Percentiles rank a stretch among this genome's conserved stretches.
Conservation (phyloP, 2,113 vertebrate species). For the Australoheros scitulus region DNA sequence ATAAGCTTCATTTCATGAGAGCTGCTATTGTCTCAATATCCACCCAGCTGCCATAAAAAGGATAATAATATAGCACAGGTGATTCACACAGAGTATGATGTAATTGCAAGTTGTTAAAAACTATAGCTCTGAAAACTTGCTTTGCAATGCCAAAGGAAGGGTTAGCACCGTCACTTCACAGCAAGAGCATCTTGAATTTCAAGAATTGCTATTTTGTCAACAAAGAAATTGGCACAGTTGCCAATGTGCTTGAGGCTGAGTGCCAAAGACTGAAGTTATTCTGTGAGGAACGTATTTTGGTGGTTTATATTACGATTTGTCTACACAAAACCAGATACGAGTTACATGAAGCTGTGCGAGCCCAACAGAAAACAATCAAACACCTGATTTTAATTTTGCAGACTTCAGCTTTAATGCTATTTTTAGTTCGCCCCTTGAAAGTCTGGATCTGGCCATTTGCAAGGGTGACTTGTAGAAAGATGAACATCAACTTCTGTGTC, state of each 20-base stretch:
- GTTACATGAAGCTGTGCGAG: too few relatives aligned
- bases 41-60: slow-evolving; percentile 35
- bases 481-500: not conserved
- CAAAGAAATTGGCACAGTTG: not conserved
- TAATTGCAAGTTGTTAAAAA: slow-evolving; percentile 20
- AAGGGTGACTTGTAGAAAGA: too few relatives aligned
- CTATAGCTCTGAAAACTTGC: not conserved
- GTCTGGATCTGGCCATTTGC: too few relatives aligned
- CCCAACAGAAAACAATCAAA: not conserved
- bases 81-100: slow-evolving; percentile 11
- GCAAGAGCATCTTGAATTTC: not conserved
- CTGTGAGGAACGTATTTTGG: not conserved
- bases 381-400: not conserved
- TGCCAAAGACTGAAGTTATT: not conserved
- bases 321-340: not conserved
- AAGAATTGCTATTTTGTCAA: not conserved
- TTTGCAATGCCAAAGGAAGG: not conserved
- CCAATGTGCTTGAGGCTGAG: not conserved
- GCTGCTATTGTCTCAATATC: slow-evolving; percentile 25
- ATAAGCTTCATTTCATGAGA: slow-evolving; percentile 37
- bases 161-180: too few relatives aligned
- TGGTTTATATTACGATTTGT: not conserved
- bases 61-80: slow-evolving; percentile 24
- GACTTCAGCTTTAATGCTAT: not conserved
- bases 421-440: not conserved